Percentiles rank a stretch among this genome's conserved stretches.
These are phyloP conservation scores for Melieria picta DNA, from an alignment of 2,888 invertebrate genomes.

Conservation along the genomic window DNA sequence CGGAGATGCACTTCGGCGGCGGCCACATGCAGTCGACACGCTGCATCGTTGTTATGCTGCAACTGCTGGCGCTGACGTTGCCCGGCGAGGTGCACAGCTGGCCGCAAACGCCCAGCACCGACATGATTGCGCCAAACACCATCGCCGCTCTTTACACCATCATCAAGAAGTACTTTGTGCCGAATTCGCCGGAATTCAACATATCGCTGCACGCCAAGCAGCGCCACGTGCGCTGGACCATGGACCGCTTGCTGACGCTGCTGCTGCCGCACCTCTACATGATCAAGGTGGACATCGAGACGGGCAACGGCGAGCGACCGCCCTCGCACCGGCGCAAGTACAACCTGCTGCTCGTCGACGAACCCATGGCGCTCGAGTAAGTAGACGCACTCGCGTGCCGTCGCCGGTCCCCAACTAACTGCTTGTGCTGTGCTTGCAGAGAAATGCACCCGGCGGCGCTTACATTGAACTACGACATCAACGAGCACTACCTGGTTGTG, in stretches of 20 bases:
- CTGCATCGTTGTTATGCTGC: neutral
- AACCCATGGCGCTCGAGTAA: slow-evolving; percentile 37
- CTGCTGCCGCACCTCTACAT: slow-evolving; percentile 31
- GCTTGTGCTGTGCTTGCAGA: slow-evolving; percentile 16
- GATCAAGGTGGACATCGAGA: slow-evolving; percentile 42
- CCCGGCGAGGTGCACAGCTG: neutral
- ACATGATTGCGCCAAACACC: slow-evolving; percentile 8
- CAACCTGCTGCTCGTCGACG: slow-evolving; percentile 41
- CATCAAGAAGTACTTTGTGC: slow-evolving; percentile 38
- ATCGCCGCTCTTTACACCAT: slow-evolving; percentile 39
- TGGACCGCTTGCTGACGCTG: slow-evolving; percentile 40
- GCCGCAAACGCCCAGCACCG: neutral
- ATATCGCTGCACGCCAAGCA: slow-evolving; percentile 36
- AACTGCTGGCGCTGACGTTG: neutral
- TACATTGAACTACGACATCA: slow-evolving; percentile 41
- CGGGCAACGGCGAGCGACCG: neutral
- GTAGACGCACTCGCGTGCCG: neutral
- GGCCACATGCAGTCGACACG: neutral
- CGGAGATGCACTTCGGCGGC: neutral
- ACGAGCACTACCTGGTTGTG: slow-evolving; percentile 45
- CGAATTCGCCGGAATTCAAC: slow-evolving; percentile 35
- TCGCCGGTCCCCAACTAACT: slow-evolving; percentile 10
- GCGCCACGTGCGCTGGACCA: slow-evolving; percentile 26
- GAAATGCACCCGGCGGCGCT: slow-evolving; percentile 37
- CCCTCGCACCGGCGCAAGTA: slow-evolving; percentile 34